Evolutionary conservation across 1,140 invertebrate genomes (phyloP).

Genomic region (Pristionchus pacificus): DNA sequence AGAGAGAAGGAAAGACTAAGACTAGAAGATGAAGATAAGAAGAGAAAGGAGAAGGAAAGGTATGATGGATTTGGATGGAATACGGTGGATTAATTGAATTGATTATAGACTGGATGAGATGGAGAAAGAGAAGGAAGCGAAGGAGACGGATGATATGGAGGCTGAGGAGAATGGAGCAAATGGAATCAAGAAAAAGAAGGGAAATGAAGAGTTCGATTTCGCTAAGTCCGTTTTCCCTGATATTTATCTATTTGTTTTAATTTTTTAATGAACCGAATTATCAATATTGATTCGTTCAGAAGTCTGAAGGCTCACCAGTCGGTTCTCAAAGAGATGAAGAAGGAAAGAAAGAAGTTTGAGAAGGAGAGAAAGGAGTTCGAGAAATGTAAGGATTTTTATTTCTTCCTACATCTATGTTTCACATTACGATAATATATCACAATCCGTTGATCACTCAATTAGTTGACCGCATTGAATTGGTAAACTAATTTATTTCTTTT

Average conservation of each 20-base stretch:
- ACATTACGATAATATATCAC: no score
- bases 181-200: constrained; percentile 8
- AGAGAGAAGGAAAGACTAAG: neutral
- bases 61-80: neutral
- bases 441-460: no score
- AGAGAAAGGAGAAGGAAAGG: neutral
- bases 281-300: neutral
- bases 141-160: neutral
- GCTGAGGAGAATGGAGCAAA: neutral
- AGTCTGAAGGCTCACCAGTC: neutral
- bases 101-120: neutral
- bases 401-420: no score
- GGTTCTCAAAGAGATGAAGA: neutral
- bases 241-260: neutral
- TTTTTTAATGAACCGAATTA: neutral
- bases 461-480: no score
- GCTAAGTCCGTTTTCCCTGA: constrained; percentile 4
- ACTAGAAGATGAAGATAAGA: neutral
- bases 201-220: constrained; percentile 1
- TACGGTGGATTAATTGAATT: neutral
- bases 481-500: neutral
- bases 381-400: neutral
- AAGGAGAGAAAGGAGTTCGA: constrained; percentile 8
- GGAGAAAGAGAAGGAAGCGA: no score
- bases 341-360: constrained; percentile 7